Evolutionary conservation across 2,113 vertebrate genomes (phyloP).

Genomic region (Fulica atra): DNA sequence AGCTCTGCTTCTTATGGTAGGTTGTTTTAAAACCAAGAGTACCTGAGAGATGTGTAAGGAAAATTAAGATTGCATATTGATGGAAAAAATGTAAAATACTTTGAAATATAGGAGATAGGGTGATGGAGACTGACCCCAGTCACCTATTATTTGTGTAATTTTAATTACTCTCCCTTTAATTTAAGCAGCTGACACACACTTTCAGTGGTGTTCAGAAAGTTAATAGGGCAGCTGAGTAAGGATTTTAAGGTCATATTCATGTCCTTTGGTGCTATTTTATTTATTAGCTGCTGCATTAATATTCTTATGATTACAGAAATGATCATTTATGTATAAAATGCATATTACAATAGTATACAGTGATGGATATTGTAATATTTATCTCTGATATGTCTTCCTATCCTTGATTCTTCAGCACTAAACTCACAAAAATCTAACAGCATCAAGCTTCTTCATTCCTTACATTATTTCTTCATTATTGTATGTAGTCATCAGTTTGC

Average conservation of each 20-base stretch:
- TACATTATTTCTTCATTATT: conserved; percentile 70
- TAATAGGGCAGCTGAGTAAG: conserved; percentile 73
- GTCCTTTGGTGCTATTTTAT: conserved; percentile 63
- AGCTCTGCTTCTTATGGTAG: not conserved
- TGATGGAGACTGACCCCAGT: conserved; percentile 66
- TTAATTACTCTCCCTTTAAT: conserved; percentile 75
- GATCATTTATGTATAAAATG: conserved; percentile 28
- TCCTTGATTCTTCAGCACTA: not conserved
- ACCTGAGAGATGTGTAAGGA: conserved; percentile 44
- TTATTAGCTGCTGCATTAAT: conserved; percentile 51
- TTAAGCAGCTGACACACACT: conserved; percentile 72
- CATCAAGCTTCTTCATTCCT: conserved; percentile 31
- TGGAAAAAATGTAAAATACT: conserved; percentile 72
- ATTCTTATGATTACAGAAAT: conserved; percentile 52
- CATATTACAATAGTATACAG: conserved; percentile 20
- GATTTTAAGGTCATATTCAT: conserved; percentile 70
- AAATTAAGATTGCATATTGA: conserved; percentile 71
- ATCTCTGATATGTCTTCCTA: not conserved
- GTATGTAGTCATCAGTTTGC: conserved; percentile 67
- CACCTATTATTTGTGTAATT: conserved; percentile 77
- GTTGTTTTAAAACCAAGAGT: conserved; percentile 22
- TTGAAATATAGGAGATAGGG: conserved; percentile 65
- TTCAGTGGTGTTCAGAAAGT: conserved; percentile 73
- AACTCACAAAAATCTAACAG: not conserved
- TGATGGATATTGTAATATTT: conserved; percentile 1